Conservation (phyloP, 2,113 vertebrate species). For the Callithrix jacchus region DNA sequence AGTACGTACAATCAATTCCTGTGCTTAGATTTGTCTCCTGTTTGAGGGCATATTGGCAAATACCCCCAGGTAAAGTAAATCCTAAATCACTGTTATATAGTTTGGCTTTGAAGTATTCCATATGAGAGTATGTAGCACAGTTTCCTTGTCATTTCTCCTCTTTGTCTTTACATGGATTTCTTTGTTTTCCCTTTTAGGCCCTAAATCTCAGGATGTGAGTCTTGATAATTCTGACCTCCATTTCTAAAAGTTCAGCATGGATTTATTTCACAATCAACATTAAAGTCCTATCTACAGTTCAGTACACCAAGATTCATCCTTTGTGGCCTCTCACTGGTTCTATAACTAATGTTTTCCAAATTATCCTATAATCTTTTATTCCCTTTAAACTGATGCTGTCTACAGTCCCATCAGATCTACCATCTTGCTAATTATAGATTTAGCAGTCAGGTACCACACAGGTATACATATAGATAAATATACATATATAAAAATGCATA, state of each 20-base stretch:
- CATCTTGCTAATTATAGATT: background rate
- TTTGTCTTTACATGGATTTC: background rate
- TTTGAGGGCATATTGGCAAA: background rate
- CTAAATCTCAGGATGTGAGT: background rate
- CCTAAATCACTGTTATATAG: background rate
- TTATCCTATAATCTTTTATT: background rate
- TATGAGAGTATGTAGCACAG: background rate
- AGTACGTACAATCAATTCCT: background rate
- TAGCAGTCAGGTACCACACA: background rate
- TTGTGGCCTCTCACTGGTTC: background rate
- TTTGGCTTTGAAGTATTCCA: background rate
- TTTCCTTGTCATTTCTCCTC: background rate
- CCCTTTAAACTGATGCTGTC: background rate
- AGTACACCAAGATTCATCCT: background rate
- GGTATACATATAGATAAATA: background rate
- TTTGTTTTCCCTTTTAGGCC: background rate
- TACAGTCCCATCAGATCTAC: background rate
- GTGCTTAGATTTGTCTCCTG: background rate
- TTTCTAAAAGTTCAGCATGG: constrained; percentile 1
- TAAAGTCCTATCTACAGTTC: background rate
- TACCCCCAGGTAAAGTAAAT: background rate
- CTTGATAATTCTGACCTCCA: background rate
- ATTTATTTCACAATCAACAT: background rate
- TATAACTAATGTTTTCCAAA: background rate
- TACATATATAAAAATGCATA: background rate